phyloP scores from a whole-genome alignment of 2,888 invertebrate genomes.

The Branchipolynoe longqiensis region DNA sequence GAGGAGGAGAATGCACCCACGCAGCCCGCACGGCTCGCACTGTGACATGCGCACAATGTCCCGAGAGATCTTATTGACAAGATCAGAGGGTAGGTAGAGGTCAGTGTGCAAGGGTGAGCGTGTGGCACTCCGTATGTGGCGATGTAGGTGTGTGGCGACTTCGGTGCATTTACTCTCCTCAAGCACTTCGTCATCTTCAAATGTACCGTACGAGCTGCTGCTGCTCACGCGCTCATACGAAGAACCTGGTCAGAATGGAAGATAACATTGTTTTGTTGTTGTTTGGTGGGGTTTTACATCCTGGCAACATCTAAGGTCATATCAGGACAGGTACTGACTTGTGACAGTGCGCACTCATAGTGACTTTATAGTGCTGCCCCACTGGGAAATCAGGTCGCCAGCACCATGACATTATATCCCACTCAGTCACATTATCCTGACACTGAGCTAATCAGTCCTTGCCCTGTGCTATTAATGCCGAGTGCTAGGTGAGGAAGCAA shows the following conservation, averaged over 20 bases:
- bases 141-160: constrained; percentile 89
- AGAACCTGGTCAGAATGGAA: constrained; percentile 18
- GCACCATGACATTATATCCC: too few species aligned
- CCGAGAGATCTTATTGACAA: constrained; percentile 89
- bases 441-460: too few species aligned
- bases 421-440: too few species aligned
- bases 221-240: constrained; percentile 38
- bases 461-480: too few species aligned
- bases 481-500: too few species aligned
- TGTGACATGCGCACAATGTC: constrained; percentile 92
- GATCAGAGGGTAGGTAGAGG: constrained; percentile 91
- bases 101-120: constrained; percentile 90
- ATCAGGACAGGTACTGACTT: too few species aligned
- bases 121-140: constrained; percentile 90
- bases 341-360: too few species aligned
- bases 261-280: too few species aligned
- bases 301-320: too few species aligned
- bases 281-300: too few species aligned
- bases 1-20: constrained; percentile 92
- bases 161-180: constrained; percentile 83
- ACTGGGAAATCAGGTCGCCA: too few species aligned
- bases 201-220: constrained; percentile 65
- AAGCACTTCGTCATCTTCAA: constrained; percentile 65
- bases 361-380: too few species aligned
- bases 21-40: constrained; percentile 93